Base-by-base conservation (phyloP, 1,140 invertebrate species). In the Holotrichia oblita region DNA sequence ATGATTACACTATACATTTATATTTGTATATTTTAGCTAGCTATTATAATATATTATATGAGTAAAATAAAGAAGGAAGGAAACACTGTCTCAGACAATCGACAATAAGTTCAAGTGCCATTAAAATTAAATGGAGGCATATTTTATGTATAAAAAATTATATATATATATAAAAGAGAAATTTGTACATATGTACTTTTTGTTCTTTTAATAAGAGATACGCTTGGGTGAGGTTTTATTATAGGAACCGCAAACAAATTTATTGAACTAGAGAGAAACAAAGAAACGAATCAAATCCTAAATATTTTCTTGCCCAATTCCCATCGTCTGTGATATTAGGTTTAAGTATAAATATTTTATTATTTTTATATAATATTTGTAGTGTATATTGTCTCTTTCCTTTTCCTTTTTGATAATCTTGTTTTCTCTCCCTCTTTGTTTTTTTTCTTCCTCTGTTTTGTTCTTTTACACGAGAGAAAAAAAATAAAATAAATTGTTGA, bases 251-350 rank as follows among this genome's bases (percentile, higher is more conserved):
- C 22, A 27, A n/a, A 69, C 61, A 69, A 69, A 48, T 48, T 14
- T 48, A 14, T 17, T 17, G 10, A 48, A 27, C 24, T 12, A 22
- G 24, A 27, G 20, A 22, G 8, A 69, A 34, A 12, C 6, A 22
- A 64, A 20, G n/a, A 20, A 27, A 34, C 22, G 61, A 41, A 14
- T 41, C 69, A 20, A 80, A 79, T 84, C 82, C 82, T 84, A 82
- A 69, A 81, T 81, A 79, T 84, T 27, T 0, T 84, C 82, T 85
- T 84, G 83, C 83, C 83, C 84, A 81, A 77, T 64, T 74, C 40
- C 48, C 27, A 34, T 3, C 80, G 77, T 83, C 83, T 84, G 83
- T 84, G 84, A 83, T 83, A 84, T 77, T 77, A 55, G 17, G 17
- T 6, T 77, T 77, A 55, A 55, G 17, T 14, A 55, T 55, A 55